Base-by-base conservation (phyloP, 2,888 invertebrate genomes). In the Carabus problematicus region DNA sequence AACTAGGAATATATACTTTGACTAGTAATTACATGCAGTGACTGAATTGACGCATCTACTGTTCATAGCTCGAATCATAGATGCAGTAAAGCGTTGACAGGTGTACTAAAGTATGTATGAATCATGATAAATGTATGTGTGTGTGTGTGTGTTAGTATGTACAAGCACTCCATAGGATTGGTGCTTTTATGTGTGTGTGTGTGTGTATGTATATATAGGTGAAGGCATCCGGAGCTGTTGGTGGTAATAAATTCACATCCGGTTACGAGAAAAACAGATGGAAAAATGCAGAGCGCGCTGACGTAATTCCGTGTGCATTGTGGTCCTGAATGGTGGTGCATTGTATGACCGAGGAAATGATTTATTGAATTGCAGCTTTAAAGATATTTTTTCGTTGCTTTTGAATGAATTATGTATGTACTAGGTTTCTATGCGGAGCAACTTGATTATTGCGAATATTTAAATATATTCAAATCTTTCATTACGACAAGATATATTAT, bases 221-320 rank as follows among this genome's bases (percentile, higher is more conserved):
- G 6, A 29, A 29, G 29, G 29, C 29, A 29, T 29, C 29, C 29
- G 29, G 2, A 29, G 29, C 6, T 29, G 29, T 47, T 47, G 47
- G 55, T 8, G 40, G 55, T 56, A 39, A 56, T 64, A 64, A 64
- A 64, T 64, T 64, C 45, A 43, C 42, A 52, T 64, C 47, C 19
- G 55, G 43, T 19, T 19, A 45, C 47, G 47, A 43, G 56, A 45
- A 64, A 64, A 64, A 64, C 64, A 64, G 64, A 64, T 64, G 64
- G 64, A 64, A 64, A 64, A 64, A 64, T 64, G 64, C 64, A 64
- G 64, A 64, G 42, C 45, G 56, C 49, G 61, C 60, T 61, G 39
- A 68, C 61, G 68, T 59, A 60, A 59, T 68, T 68, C 61, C 59
- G 61, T 64, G 52, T 52, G 52, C 52, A 52, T 52, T 52, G 52